Conservation (phyloP, 2,113 vertebrate genomes). For the Castor canadensis region DNA sequence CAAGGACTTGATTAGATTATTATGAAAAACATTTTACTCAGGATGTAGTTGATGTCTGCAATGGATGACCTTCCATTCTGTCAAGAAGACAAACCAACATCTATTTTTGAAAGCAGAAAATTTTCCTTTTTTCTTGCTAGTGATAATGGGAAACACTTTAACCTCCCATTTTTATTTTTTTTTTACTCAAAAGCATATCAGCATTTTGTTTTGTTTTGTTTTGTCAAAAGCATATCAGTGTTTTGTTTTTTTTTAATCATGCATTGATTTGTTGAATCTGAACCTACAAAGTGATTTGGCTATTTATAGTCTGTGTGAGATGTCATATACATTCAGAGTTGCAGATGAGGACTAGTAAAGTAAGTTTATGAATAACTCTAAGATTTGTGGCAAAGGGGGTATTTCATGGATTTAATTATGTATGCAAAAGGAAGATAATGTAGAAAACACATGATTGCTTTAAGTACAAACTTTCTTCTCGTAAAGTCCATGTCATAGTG, state of each 20-base stretch:
- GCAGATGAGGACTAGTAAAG: neutral
- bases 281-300: conserved; percentile 1
- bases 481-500: neutral
- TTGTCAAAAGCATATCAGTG: neutral
- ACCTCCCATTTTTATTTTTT: neutral
- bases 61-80: neutral
- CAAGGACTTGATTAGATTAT: neutral
- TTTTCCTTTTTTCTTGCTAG: conserved; percentile 36
- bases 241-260: conserved; percentile 66
- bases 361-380: neutral
- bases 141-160: neutral
- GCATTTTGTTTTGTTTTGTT: conserved; percentile 39
- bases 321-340: conserved; percentile 2
- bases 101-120: neutral
- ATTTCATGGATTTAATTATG: neutral
- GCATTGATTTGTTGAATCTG: conserved; percentile 61
- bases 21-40: neutral
- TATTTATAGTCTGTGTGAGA: neutral
- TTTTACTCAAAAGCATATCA: neutral
- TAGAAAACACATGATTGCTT: neutral
- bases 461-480: neutral
- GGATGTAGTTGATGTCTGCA: neutral
- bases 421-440: neutral
- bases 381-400: neutral
- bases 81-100: neutral